Percentiles rank a stretch among this genome's conserved stretches.
These are phyloP conservation scores for Papilio machaon DNA, from an alignment of 1,140 invertebrate species.

Conservation along the genomic window DNA sequence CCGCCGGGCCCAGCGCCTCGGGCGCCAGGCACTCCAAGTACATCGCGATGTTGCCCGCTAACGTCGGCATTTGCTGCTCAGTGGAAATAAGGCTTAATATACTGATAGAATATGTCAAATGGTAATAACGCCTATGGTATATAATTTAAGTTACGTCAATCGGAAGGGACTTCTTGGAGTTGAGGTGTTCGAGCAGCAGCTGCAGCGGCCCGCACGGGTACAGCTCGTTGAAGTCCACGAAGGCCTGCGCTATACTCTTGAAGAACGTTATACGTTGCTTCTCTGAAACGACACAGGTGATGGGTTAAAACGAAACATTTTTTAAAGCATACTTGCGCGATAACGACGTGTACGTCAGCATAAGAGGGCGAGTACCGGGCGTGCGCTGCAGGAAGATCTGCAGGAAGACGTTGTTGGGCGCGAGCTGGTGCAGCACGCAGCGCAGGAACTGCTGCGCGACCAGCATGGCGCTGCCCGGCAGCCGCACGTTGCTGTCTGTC, in stretches of 20 bases:
- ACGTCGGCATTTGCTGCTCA: slow-evolving; percentile 65
- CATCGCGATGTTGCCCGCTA: slow-evolving; percentile 90
- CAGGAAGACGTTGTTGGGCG: slow-evolving; percentile 97
- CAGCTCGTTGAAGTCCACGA: slow-evolving; percentile 98
- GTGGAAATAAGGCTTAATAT: background rate
- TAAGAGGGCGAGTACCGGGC: slow-evolving; percentile 83
- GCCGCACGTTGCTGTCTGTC: slow-evolving; percentile 91
- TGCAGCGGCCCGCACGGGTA: slow-evolving; percentile 97
- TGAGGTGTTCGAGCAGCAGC: slow-evolving; percentile 94
- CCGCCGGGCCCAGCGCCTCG: slow-evolving; percentile 88
- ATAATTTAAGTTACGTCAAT: slow-evolving; percentile 82
- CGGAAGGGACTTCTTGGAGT: slow-evolving; percentile 93
- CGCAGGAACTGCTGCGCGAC: slow-evolving; percentile 98
- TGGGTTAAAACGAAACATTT: background rate
- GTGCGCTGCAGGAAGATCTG: slow-evolving; percentile 97
- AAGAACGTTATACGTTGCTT: slow-evolving; percentile 91
- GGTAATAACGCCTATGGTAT: background rate
- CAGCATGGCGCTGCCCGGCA: slow-evolving; percentile 94
- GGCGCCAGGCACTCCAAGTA: slow-evolving; percentile 96
- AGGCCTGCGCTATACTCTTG: slow-evolving; percentile 94
- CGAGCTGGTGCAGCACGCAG: slow-evolving; percentile 97
- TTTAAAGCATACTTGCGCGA: too few species aligned
- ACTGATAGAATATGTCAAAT: background rate
- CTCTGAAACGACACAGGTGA: slow-evolving; percentile 76
- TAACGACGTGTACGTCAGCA: background rate